Evolutionary conservation across 2,113 vertebrate genomes (phyloP), one percentile per base, ranked within the genome.

Genomic region (Pelecanus crispus): DNA sequence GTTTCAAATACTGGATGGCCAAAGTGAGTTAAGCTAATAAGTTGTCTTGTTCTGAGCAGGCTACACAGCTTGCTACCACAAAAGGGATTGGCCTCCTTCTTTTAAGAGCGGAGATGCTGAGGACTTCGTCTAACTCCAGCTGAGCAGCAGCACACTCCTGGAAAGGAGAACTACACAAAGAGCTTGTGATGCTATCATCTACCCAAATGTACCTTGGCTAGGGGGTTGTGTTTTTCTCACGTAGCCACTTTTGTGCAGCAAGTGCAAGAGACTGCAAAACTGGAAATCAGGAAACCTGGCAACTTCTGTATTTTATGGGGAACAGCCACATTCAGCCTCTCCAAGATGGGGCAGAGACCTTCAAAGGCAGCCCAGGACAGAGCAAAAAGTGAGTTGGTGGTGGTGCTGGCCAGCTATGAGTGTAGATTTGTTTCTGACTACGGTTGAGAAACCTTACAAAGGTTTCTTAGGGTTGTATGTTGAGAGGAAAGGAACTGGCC

Each of bases 151-250:
- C 34, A 55, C 9, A 4, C 8, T 32, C 9, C 40, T 55, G 7
- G 61, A 71, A 72, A 38, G 18, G 13, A 78, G 68, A 85, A 67
- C 42, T 53, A 19, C 28, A 36, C 32, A 34, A 78, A 26, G 38
- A 90, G 31, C 14, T 74, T 0, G 0, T 26, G 47, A n/a, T 47
- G 24, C 31, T 40, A 3, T 73, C 31, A 17, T 44, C 20, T 70
- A 28, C 7, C 13, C 4, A 70, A 38, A 20, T 24, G 34, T 44
- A 34, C 42, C 42, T 44, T 44, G 42, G 45, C 10, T 56, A 53
- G 28, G 16, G 11, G 5, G 4, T 10, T 70, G 8, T n/a, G 24
- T 65, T 84, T 62, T 92, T 31, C 67, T 81, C 42, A 40, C 17
- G 32, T 17, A 78, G 11, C 12, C 11, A 40, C 32, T 11, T 66